Evolutionary conservation across 2,113 vertebrate genomes (phyloP), one percentile per base, ranked within the genome.

Genomic region (Euleptes europaea): DNA sequence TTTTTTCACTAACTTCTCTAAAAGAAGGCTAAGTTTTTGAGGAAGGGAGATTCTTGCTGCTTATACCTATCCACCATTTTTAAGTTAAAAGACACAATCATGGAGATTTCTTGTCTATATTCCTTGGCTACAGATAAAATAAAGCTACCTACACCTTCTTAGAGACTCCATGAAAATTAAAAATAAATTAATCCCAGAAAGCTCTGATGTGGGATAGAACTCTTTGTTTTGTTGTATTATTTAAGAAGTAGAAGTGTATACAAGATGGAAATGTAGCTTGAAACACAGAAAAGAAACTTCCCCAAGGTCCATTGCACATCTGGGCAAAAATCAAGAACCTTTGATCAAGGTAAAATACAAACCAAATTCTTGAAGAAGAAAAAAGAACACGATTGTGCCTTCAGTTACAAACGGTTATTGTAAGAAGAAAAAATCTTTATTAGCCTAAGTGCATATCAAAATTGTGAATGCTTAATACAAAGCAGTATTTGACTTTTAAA

Each of bases 401-500:
- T 94, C 94, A 93, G 93, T 95, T 95, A 96, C 95, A 96, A 96
- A 96, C 93, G 92, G 95, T 96, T 96, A 97, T 93, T 96, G 94
- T 96, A 9, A 9, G 9, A 63, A 57, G 19, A 57, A 95, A 97
- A 88, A 97, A 96, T 96, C 95, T 96, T 97, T 97, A 97, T 97
- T 96, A 97, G 96, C 95, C 95, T 95, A 95, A 96, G 94, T 96
- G 94, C 95, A 95, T 96, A 96, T 94, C 96, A 96, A 96, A 96
- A 96, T 95, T 96, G 94, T 95, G 95, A 97, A 96, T 97, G 96
- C 95, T 94, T 97, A 96, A 97, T 97, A 95, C 95, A 95, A 96
- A 96, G 96, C 94, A 95, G 88, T 96, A 98, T 98, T 97, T 97
- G 97, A 98, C 97, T 98, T 97, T 98, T 97, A 98, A 98, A 98